phyloP scores from a whole-genome alignment of 1,140 invertebrate species.

The Apis laboriosa region DNA sequence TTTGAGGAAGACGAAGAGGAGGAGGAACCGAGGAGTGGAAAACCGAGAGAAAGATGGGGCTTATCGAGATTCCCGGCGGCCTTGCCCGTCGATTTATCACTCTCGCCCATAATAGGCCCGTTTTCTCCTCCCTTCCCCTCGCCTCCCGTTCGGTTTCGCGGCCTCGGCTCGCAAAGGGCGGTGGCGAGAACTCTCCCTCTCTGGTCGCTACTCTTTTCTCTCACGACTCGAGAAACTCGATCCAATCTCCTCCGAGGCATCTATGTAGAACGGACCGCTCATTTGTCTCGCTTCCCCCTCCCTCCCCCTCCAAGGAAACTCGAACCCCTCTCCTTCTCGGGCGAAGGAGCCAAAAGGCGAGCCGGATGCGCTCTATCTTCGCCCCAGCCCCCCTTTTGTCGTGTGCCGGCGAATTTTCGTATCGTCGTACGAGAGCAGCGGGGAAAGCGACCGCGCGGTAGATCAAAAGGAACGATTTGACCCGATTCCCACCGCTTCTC shows the following conservation, averaged over 20 bases:
- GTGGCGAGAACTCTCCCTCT: background rate
- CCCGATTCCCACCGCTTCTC: constrained; percentile 19
- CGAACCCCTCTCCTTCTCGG: constrained; percentile 52
- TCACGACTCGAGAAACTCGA: constrained; percentile 78
- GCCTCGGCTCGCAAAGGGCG: too few relatives aligned
- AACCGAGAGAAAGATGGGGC: background rate
- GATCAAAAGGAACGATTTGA: background rate
- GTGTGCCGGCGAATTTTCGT: background rate
- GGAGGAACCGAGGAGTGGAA: background rate
- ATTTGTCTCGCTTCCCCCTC: constrained; percentile 67
- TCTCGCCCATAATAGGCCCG: constrained; percentile 62
- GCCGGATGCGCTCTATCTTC: constrained; percentile 57
- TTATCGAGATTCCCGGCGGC: constrained; percentile 64
- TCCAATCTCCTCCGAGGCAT: constrained; percentile 76
- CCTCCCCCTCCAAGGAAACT: constrained; percentile 63
- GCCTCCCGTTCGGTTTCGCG: background rate
- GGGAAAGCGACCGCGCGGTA: background rate
- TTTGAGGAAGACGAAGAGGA: constrained; percentile 49
- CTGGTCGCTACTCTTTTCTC: constrained; percentile 68
- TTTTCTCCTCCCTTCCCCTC: background rate
- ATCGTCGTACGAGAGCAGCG: background rate
- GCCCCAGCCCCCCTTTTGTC: constrained; percentile 13
- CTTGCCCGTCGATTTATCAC: constrained; percentile 71
- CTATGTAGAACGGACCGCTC: constrained; percentile 78
- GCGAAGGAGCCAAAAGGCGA: constrained; percentile 54